A percentile compares a stretch with the other conserved stretches of the same genome.
Evolutionary conservation across 1,140 invertebrate species (phyloP).

Genomic region (Drosophila bocqueti): DNA sequence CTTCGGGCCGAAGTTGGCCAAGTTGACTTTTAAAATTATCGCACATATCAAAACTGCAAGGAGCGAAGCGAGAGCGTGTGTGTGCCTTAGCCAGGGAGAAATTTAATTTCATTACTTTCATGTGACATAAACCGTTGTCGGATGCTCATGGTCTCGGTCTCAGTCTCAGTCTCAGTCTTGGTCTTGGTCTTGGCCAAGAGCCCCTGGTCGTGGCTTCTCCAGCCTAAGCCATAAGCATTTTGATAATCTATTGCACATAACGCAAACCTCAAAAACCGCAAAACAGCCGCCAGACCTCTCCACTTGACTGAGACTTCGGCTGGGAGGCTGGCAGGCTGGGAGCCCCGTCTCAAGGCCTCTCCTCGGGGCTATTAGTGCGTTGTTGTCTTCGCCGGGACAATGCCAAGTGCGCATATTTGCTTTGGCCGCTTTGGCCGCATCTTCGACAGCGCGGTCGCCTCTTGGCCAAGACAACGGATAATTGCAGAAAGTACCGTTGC

Average conservation of each 20-base stretch:
- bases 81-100: slow-evolving; percentile 53
- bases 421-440: slow-evolving; percentile 57
- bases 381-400: slow-evolving; percentile 77
- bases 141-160: slow-evolving; percentile 25
- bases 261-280: slow-evolving; percentile 78
- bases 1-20: slow-evolving; percentile 43
- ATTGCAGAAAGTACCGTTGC: slow-evolving; percentile 81
- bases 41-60: slow-evolving; percentile 53
- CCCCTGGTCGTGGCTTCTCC: slow-evolving; percentile 39
- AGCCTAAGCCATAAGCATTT: slow-evolving; percentile 62
- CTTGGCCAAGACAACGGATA: slow-evolving; percentile 74
- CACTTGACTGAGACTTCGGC: slow-evolving; percentile 20
- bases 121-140: slow-evolving; percentile 80
- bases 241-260: slow-evolving; percentile 84
- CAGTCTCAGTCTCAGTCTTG: slow-evolving; percentile 10
- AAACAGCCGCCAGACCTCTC: slow-evolving; percentile 50
- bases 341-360: slow-evolving; percentile 22
- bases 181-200: slow-evolving; percentile 43
- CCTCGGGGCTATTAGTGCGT: slow-evolving; percentile 75
- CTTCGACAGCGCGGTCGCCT: slow-evolving; percentile 48
- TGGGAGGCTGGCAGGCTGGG: background rate
- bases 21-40: slow-evolving; percentile 82
- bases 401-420: slow-evolving; percentile 81
- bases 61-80: slow-evolving; percentile 40
- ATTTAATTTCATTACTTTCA: slow-evolving; percentile 83